Percentiles rank a stretch among this genome's conserved stretches.
Conservation (phyloP, 2,797 vertebrate genomes). For the Crax fasciolata region DNA sequence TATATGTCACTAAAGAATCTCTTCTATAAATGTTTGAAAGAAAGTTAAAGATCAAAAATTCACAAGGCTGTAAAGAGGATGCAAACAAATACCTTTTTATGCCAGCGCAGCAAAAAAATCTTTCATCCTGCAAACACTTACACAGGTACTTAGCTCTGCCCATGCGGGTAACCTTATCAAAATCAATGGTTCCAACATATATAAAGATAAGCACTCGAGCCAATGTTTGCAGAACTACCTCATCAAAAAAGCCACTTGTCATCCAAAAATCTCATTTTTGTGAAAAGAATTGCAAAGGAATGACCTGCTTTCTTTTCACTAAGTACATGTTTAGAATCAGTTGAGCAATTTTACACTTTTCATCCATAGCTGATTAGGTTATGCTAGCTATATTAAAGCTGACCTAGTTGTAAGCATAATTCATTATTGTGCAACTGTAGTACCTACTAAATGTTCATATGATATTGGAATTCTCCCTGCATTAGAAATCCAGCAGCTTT, state of each 20-base stretch:
- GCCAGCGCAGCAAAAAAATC: background rate
- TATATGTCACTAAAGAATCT: background rate
- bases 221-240: background rate
- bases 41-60: conserved; percentile 60
- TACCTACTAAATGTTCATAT: background rate
- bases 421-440: background rate
- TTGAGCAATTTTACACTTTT: background rate
- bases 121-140: background rate
- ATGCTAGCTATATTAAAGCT: background rate
- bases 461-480: background rate
- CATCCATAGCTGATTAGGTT: background rate
- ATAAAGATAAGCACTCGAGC: background rate
- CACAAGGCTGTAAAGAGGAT: background rate
- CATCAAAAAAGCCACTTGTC: background rate
- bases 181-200: background rate
- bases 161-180: background rate
- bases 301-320: background rate
- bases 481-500: background rate
- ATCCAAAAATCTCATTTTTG: conserved; percentile 3
- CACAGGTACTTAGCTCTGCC: background rate
- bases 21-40: conserved; percentile 27
- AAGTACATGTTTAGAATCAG: background rate
- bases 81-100: conserved; percentile 33
- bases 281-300: conserved; percentile 8
- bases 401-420: background rate